These are phyloP conservation scores for Sphaeridia pumilis DNA, from an alignment of 2,888 invertebrate genomes.

Conservation along the genomic window DNA sequence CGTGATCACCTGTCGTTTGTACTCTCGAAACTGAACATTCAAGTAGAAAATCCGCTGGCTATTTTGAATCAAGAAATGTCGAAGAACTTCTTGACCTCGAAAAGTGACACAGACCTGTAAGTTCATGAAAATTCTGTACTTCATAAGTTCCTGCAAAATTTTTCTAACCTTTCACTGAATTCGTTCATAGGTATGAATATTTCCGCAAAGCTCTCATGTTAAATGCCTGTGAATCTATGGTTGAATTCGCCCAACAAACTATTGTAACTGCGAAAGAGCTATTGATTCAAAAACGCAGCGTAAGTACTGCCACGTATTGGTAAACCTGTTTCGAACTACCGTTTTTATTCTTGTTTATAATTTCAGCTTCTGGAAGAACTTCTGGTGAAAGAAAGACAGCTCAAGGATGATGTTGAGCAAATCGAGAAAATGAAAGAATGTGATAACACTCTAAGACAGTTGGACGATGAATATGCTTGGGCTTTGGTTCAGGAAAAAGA, in stretches of 20 bases:
- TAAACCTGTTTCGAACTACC: too few relatives aligned
- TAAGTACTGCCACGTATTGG: too few relatives aligned
- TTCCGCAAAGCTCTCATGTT: slow-evolving; percentile 7
- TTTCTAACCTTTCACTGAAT: neutral
- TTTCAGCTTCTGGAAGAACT: slow-evolving; percentile 6
- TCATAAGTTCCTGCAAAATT: too few relatives aligned
- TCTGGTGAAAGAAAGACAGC: neutral
- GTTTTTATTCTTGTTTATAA: neutral
- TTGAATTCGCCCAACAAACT: too few relatives aligned
- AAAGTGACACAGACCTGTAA: slow-evolving; percentile 6
- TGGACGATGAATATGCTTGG: slow-evolving; percentile 8
- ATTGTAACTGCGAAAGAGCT: too few relatives aligned
- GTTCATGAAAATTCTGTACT: neutral
- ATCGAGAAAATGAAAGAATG: slow-evolving; percentile 1
- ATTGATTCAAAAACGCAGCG: too few relatives aligned
- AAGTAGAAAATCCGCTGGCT: slow-evolving; percentile 13
- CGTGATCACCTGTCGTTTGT: slow-evolving; percentile 8
- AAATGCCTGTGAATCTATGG: slow-evolving; percentile 1
- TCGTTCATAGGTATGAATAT: slow-evolving; percentile 4
- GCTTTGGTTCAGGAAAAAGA: slow-evolving; percentile 8
- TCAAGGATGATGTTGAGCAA: slow-evolving; percentile 7
- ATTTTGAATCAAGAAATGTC: slow-evolving; percentile 15
- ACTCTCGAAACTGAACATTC: slow-evolving; percentile 12
- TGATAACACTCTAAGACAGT: neutral
- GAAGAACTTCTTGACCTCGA: slow-evolving; percentile 8